These are phyloP conservation scores for Eutolmus rufibarbis DNA, from an alignment of 2,888 invertebrate species.

Conservation along the genomic window DNA sequence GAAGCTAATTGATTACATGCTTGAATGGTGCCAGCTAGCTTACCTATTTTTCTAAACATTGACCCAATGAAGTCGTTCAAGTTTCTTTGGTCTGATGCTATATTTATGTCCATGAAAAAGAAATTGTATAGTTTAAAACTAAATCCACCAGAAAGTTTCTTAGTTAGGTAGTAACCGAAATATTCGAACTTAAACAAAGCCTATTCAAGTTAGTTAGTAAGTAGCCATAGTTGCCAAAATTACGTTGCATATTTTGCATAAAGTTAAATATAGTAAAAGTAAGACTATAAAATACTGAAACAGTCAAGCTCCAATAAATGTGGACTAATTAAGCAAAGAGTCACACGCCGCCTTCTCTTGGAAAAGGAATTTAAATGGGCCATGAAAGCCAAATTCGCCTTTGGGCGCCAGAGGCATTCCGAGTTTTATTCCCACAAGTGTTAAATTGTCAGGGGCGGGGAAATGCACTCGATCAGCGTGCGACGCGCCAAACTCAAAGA, in stretches of 20 bases:
- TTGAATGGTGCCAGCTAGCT: too few species aligned
- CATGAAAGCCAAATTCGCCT: background rate
- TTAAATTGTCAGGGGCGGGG: slow-evolving; percentile 18
- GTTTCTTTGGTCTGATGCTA: too few species aligned
- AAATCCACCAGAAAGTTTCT: too few species aligned
- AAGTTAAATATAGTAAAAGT: background rate
- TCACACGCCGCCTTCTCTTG: background rate
- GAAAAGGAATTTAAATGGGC: background rate
- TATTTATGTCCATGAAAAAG: too few species aligned
- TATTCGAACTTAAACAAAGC: too few species aligned
- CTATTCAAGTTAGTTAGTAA: too few species aligned
- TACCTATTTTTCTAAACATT: too few species aligned
- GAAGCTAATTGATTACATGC: too few species aligned
- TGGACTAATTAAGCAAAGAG: background rate
- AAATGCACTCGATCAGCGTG: slow-evolving; percentile 2
- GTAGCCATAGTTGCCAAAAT: too few species aligned
- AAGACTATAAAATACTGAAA: background rate
- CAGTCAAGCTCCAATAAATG: background rate
- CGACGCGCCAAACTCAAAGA: background rate
- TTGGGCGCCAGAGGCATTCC: background rate
- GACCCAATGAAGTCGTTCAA: too few species aligned
- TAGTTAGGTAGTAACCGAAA: too few species aligned
- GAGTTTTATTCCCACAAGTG: slow-evolving; percentile 13
- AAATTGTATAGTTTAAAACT: too few species aligned
- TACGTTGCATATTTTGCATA: background rate